Conservation (phyloP, 2,797 vertebrate species). For the Morelia viridis region DNA sequence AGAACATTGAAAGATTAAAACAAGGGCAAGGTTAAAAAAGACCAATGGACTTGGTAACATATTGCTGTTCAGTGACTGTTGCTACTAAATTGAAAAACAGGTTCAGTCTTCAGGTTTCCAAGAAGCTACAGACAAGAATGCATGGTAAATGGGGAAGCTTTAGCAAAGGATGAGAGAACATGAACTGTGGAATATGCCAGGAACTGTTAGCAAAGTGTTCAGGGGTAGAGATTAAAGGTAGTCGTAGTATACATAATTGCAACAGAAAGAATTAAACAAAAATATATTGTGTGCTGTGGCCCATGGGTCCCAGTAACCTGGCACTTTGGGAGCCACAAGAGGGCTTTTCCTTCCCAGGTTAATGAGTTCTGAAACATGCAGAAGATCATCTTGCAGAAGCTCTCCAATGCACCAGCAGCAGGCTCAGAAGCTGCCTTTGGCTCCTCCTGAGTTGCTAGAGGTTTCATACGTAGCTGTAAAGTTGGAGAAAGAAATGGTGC, state of each 20-base stretch:
- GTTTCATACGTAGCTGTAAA: not conserved
- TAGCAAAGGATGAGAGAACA: constrained; percentile 24
- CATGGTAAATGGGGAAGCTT: constrained; percentile 29
- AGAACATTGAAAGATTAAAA: constrained; percentile 61
- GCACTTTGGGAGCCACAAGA: not conserved
- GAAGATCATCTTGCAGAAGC: not conserved
- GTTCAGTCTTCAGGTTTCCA: constrained; percentile 39
- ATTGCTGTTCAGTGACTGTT: constrained; percentile 29
- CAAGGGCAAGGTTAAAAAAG: constrained; percentile 47
- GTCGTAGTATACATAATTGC: not conserved
- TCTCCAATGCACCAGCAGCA: not conserved
- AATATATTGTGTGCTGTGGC: not conserved
- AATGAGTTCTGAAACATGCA: not conserved
- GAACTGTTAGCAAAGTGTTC: constrained; percentile 19
- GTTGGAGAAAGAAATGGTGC: not conserved
- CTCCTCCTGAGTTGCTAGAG: not conserved
- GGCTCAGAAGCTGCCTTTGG: not conserved
- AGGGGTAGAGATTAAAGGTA: constrained; percentile 23
- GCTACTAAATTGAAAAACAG: constrained; percentile 53
- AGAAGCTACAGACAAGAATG: constrained; percentile 32
- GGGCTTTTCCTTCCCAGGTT: not conserved
- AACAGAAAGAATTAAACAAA: constrained; percentile 24
- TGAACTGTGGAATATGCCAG: constrained; percentile 19
- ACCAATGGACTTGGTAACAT: constrained; percentile 51
- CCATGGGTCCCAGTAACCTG: not conserved